phyloP scores from a whole-genome alignment of 2,888 invertebrate genomes.

The Aethes cnicana region DNA sequence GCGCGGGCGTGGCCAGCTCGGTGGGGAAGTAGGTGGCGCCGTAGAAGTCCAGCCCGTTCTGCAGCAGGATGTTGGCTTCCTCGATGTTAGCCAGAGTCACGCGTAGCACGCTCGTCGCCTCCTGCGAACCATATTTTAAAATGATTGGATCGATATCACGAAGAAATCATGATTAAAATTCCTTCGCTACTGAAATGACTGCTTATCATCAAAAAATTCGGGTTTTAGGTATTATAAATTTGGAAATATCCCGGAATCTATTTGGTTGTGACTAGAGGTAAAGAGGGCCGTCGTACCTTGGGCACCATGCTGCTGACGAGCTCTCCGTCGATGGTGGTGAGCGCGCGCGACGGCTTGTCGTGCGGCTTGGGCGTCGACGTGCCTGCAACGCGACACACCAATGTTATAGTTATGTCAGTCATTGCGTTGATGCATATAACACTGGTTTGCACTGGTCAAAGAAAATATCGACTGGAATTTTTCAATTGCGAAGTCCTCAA shows the following conservation, averaged over 20 bases:
- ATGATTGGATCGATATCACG: not conserved
- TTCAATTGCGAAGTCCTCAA: too few relatives aligned
- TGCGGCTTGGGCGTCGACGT: slow-evolving; percentile 70
- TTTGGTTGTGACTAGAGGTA: too few relatives aligned
- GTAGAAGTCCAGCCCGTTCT: slow-evolving; percentile 93
- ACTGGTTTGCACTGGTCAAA: too few relatives aligned
- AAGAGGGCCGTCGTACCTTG: too few relatives aligned
- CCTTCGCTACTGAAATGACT: too few relatives aligned
- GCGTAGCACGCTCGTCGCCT: slow-evolving; percentile 85
- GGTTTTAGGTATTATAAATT: not conserved
- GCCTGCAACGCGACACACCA: slow-evolving; percentile 46
- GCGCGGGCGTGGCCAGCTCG: slow-evolving; percentile 86
- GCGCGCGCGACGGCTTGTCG: slow-evolving; percentile 66
- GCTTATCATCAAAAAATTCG: not conserved
- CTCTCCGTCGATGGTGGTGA: slow-evolving; percentile 73
- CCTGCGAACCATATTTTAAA: slow-evolving; percentile 42
- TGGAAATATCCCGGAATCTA: too few relatives aligned
- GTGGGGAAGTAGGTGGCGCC: slow-evolving; percentile 94
- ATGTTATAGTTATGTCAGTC: not conserved
- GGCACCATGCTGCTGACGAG: slow-evolving; percentile 77
- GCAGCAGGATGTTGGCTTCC: slow-evolving; percentile 89
- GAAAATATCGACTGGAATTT: too few relatives aligned
- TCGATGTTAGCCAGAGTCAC: slow-evolving; percentile 89
- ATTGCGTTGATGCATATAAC: too few relatives aligned
- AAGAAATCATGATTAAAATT: not conserved